Base-by-base conservation (phyloP, 2,113 vertebrate genomes). In the Willisornis vidua region DNA sequence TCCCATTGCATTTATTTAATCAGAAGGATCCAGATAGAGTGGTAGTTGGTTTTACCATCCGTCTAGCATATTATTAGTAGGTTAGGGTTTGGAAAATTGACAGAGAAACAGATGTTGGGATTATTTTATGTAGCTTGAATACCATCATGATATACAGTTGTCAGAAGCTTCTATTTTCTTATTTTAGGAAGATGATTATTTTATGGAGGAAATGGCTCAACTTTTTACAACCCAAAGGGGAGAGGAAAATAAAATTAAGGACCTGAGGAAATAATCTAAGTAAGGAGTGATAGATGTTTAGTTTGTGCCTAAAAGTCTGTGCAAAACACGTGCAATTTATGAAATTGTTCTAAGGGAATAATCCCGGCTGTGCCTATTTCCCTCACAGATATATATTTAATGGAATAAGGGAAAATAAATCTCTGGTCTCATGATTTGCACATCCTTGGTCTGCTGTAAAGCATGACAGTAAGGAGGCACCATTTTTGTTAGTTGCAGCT, bases 81-180 rank as follows among this genome's bases (percentile, higher is more conserved):
- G 84, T 89, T 93, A 79, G 48, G 43, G 35, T 90, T 97, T 96
- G 96, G 68, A 92, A 97, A 98, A 90, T 43, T 97, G 96, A 97
- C 96, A 97, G 93, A 97, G 96, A 96, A 97, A 88, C 97, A 97
- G 97, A 97, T 97, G 96, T 97, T 97, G 87, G 52, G n/a, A 97
- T 96, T 97, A 97, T 89, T 96, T 87, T 84, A 78, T 67, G 74
- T 94, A 89, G 84, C 89, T 95, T 93, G 96, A 94, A 95, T 91
- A 95, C 77, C 62, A 80, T 81, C 94, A 95, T 80, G 86, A 94
- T 83, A 89, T 89, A 85, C 89, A 92, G 74, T 97, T 95, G 85
- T 97, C 97, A 97, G 62, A 95, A 95, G 62, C 62, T 76, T 89
- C 82, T 93, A 55, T 90, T 95, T 94, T 94, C 92, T 93, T 94